These are phyloP conservation scores for Chondrosia reniformis DNA, from an alignment of 37 sponge, comb jelly and placozoan species.

Conservation along the genomic window DNA sequence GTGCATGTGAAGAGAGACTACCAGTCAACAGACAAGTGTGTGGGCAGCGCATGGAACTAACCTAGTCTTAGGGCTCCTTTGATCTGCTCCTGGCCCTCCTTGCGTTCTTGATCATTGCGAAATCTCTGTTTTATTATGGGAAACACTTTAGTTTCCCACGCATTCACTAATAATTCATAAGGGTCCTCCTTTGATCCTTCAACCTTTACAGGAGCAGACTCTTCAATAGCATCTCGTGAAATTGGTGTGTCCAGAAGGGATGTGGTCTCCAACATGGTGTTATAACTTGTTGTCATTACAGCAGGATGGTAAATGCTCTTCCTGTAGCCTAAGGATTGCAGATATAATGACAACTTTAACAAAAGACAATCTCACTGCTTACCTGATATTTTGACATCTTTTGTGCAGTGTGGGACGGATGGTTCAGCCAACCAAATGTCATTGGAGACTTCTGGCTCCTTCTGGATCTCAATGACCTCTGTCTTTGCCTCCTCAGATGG, in stretches of 20 bases:
- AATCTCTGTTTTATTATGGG: slow-evolving; percentile 89
- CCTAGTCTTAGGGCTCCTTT: slow-evolving; percentile 90
- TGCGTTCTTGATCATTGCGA: slow-evolving; percentile 92
- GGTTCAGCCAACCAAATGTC: too few relatives aligned
- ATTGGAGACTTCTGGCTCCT: neutral
- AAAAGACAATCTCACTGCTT: neutral
- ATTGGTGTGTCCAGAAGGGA: slow-evolving; percentile 50
- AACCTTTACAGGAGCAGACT: slow-evolving; percentile 11
- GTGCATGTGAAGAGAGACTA: neutral
- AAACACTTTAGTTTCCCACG: slow-evolving; percentile 97
- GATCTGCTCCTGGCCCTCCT: slow-evolving; percentile 91
- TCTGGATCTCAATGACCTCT: neutral
- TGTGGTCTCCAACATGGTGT: slow-evolving; percentile 70
- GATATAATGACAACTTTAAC: neutral
- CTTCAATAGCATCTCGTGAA: slow-evolving; percentile 55
- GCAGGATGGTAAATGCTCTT: neutral
- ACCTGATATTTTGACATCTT: slow-evolving; percentile 1
- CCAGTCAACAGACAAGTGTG: neutral
- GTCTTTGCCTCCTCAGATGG: neutral
- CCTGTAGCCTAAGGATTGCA: too few relatives aligned
- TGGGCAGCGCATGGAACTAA: neutral
- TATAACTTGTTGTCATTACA: slow-evolving; percentile 48
- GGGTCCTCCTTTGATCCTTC: slow-evolving; percentile 66
- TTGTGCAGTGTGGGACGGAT: neutral
- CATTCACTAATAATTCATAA: slow-evolving; percentile 85